These are phyloP conservation scores for Neria commutata DNA, from an alignment of 2,888 invertebrate species.

Conservation along the genomic window DNA sequence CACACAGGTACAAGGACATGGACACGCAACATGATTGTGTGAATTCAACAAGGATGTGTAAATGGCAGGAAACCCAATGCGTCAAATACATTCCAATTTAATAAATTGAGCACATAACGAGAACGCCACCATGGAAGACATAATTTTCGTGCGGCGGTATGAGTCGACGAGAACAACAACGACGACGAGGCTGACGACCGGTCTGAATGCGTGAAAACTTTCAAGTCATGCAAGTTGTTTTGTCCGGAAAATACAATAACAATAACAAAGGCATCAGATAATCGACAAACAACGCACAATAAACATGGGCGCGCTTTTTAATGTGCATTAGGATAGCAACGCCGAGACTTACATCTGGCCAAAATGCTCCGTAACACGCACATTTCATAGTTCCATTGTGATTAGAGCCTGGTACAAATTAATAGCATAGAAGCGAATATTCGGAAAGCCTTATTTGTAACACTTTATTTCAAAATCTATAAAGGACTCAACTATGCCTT, in stretches of 20 bases:
- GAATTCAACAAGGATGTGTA: neutral
- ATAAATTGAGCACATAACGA: neutral
- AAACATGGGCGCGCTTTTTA: conserved; percentile 16
- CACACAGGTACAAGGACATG: too few species aligned
- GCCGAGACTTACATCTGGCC: too few species aligned
- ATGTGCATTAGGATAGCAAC: neutral
- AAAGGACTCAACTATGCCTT: too few species aligned
- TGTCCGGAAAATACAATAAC: neutral
- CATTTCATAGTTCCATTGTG: too few species aligned
- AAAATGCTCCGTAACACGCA: too few species aligned
- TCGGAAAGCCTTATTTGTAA: too few species aligned
- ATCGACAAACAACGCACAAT: neutral
- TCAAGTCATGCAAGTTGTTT: neutral
- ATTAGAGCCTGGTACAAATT: too few species aligned
- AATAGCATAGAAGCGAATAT: too few species aligned
- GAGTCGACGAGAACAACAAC: neutral
- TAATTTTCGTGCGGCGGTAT: too few species aligned
- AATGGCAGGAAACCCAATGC: neutral
- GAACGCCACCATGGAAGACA: neutral
- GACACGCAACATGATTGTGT: too few species aligned
- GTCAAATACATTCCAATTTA: neutral
- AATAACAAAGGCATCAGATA: neutral
- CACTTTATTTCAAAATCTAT: too few species aligned
- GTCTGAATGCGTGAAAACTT: neutral
- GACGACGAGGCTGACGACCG: neutral